A percentile compares a stretch with the other conserved stretches of the same genome.
These are phyloP conservation scores for Spondyliosoma cantharus DNA, from an alignment of 2,797 vertebrate species.

Conservation along the genomic window DNA sequence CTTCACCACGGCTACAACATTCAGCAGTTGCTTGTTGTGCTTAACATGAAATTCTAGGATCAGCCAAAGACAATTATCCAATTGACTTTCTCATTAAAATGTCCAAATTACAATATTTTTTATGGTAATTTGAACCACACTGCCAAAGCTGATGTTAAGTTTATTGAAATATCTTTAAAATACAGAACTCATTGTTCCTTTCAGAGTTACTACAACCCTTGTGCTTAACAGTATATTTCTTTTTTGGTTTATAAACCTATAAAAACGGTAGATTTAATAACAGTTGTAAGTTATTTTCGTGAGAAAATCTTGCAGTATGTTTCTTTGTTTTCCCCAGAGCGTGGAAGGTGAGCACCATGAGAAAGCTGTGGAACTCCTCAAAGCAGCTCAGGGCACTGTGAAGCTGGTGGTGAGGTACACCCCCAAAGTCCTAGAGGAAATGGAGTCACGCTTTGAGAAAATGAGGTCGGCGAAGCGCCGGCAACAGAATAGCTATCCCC, in stretches of 20 bases:
- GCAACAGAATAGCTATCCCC: conserved; percentile 93
- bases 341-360: conserved; percentile 99
- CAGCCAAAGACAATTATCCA: conserved; percentile 31
- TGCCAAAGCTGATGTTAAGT: conserved; percentile 18
- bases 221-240: neutral
- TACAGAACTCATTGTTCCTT: conserved; percentile 24
- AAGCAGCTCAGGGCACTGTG: conserved; percentile 97
- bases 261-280: conserved; percentile 2
- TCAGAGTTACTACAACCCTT: conserved; percentile 14
- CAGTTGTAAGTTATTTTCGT: neutral
- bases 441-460: conserved; percentile 99
- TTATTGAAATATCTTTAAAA: conserved; percentile 24
- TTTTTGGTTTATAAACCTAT: conserved; percentile 18
- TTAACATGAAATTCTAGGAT: conserved; percentile 2
- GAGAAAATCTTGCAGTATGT: conserved; percentile 7
- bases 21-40: neutral
- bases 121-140: conserved; percentile 7
- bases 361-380: conserved; percentile 97
- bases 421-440: conserved; percentile 97
- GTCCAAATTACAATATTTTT: conserved; percentile 44
- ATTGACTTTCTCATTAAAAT: conserved; percentile 46
- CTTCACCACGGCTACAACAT: neutral
- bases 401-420: conserved; percentile 99
- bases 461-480: conserved; percentile 98
- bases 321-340: conserved; percentile 82